Base-by-base conservation (phyloP, 2,888 invertebrate genomes). In the Anaspis maculata region DNA sequence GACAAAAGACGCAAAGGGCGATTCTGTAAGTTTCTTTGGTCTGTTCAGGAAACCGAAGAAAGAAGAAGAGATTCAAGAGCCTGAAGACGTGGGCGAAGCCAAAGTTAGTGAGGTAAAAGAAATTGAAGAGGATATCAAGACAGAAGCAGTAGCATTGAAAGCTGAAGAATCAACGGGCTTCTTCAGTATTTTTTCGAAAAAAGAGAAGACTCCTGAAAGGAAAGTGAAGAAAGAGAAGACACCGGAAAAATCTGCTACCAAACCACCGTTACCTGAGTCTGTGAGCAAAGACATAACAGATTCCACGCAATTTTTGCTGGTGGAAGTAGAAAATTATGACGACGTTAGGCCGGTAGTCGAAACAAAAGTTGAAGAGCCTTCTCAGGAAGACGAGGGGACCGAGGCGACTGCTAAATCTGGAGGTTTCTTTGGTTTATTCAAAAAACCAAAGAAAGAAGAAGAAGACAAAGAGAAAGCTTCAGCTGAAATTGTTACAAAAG, bases 31-130 rank as follows among this genome's bases (percentile, higher is more conserved):
- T 14, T 35, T 45, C 10, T 40, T 45, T 28, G 27, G 33, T 28
- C 25, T 37, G 9, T 56, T 57, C 27, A 57, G 55, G 34, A 56
- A 57, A 34, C 19, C 44, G 2, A 46, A 48, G 30, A 44, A 49
- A 23, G 40, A 47, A 12, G 45, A 48, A 40, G 38, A 44, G 30
- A 7, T 9, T 15, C 21, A 11, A 21, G 15, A 19, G 19, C 9
- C 19, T 19, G 19, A 19, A 19, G 19, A 19, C 9, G 9, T 6
- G 19, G 9, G 19, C 9, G 9, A 19, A 19, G 19, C 9, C 5
- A 19, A 19, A 19, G n/a, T n/a, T n/a, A n/a, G n/a, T n/a, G n/a
- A n/a, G n/a, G n/a, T n/a, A n/a, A n/a, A n/a, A n/a, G n/a, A n/a
- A n/a, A n/a, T n/a, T n/a, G n/a, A n/a, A n/a, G n/a, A n/a, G n/a